Evolutionary conservation across 2,113 vertebrate species (phyloP), one percentile per base, ranked within the genome.

Genomic region (Dipodomys stephensi): DNA sequence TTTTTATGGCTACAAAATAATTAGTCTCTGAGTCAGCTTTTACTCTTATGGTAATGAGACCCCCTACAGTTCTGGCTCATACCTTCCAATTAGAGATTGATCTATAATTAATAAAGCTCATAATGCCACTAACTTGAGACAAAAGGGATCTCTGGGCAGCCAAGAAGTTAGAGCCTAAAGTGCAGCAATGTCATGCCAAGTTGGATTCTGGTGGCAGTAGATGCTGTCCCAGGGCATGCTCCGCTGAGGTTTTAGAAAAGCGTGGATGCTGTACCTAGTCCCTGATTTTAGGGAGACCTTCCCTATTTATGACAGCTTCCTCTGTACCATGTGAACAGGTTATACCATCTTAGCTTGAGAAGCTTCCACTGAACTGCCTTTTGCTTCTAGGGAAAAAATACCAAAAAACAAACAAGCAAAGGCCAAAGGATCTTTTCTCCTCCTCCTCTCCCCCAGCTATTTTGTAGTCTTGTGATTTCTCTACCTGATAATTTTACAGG

Each of bases 71-170:
- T 97, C 94, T 97, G 90, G 88, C 91, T 79, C 95, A 95, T 97
- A 97, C 95, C 94, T 95, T 97, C 96, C 92, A 97, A 96, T 98
- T 98, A 97, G 87, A 95, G 97, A 95, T 96, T 98, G 97, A 97
- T 98, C 96, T 97, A 97, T 98, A 98, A 97, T 98, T 98, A 98
- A 97, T 97, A 97, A 96, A 96, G 87, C 92, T 94, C 84, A 81
- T 92, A 97, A 97, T 90, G 87, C 91, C 88, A 79, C 94, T 95
- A 57, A 76, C 85, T 74, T 96, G 93, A 88, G 80, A 85, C 93
- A 94, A 96, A 94, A 96, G 91, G 92, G 73, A 94, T 96, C 67
- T 73, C 95, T 69, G 64, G 88, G 83, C 68, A 6, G 44, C 79
- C 94, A 53, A 49, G 79, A 71, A 82, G 71, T 53, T 72, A 92